A percentile compares a stretch with the other conserved stretches of the same genome.
Evolutionary conservation across 2,888 invertebrate species (phyloP).

Genomic region (Mimachlamys varia): DNA sequence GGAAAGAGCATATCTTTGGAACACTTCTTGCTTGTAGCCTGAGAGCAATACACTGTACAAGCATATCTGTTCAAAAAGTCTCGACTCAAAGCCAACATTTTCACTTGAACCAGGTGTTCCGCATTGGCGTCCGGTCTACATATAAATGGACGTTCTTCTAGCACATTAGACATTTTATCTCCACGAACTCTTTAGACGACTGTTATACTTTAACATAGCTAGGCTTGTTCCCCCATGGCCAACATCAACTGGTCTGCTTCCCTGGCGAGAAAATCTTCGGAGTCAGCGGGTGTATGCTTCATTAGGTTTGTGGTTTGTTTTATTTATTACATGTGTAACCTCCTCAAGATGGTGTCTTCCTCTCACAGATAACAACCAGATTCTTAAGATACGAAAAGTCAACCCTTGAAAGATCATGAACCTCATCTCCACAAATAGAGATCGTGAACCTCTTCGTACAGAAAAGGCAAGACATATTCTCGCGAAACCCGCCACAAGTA

Average conservation of each 20-base stretch:
- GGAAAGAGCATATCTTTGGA: no score
- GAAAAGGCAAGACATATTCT: not conserved
- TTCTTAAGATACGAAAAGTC: not conserved
- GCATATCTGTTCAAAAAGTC: no score
- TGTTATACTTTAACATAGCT: not conserved
- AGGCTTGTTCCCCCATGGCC: not conserved
- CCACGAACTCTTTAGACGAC: not conserved
- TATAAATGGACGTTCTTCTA: not conserved
- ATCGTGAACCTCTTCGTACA: not conserved
- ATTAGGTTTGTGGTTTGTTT: not conserved
- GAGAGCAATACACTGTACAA: no score
- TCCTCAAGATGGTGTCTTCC: not conserved
- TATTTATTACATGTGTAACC: not conserved
- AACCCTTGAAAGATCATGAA: not conserved
- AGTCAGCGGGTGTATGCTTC: not conserved
- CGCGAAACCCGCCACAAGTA: not conserved
- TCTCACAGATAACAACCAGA: not conserved
- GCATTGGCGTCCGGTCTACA: not conserved
- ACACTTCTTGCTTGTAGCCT: no score
- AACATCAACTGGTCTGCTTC: not conserved
- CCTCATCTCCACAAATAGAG: not conserved
- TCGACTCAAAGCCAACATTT: no score
- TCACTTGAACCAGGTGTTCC: not conserved
- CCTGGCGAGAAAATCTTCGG: not conserved
- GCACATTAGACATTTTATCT: not conserved